These are phyloP conservation scores for Plebejus anna DNA, from an alignment of 2,888 invertebrate species.

Conservation along the genomic window DNA sequence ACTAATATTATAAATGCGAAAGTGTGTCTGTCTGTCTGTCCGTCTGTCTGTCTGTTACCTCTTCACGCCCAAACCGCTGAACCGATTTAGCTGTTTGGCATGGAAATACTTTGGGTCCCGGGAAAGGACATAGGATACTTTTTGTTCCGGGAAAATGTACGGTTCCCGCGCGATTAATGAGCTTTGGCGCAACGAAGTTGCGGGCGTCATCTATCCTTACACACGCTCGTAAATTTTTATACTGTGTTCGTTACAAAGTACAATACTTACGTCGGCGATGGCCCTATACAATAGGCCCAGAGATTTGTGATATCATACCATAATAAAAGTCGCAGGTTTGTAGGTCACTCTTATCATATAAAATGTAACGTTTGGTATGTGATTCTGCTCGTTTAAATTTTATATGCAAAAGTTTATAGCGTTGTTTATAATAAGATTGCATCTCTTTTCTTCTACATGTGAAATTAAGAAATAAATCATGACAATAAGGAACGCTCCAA, in stretches of 20 bases:
- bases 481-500: slow-evolving; percentile 20
- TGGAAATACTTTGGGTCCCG: too few species aligned
- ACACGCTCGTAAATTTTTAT: slow-evolving; percentile 35
- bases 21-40: too few species aligned
- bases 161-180: too few species aligned
- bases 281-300: neutral
- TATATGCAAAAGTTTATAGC: slow-evolving; percentile 1
- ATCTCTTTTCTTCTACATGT: slow-evolving; percentile 5
- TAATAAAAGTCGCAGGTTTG: neutral
- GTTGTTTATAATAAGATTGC: neutral
- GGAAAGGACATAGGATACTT: too few species aligned
- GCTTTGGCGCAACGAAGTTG: too few species aligned
- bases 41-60: too few species aligned
- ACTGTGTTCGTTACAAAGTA: slow-evolving; percentile 33
- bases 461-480: slow-evolving; percentile 13
- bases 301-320: neutral
- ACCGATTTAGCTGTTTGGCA: too few species aligned
- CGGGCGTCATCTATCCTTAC: too few species aligned
- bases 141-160: too few species aligned
- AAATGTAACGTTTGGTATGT: neutral
- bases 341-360: neutral
- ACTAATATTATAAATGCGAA: too few species aligned
- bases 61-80: too few species aligned
- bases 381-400: neutral
- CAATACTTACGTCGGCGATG: slow-evolving; percentile 22